These are phyloP conservation scores for Pseudorectes ferrugineus DNA, from an alignment of 2,113 vertebrate species.

Conservation along the genomic window DNA sequence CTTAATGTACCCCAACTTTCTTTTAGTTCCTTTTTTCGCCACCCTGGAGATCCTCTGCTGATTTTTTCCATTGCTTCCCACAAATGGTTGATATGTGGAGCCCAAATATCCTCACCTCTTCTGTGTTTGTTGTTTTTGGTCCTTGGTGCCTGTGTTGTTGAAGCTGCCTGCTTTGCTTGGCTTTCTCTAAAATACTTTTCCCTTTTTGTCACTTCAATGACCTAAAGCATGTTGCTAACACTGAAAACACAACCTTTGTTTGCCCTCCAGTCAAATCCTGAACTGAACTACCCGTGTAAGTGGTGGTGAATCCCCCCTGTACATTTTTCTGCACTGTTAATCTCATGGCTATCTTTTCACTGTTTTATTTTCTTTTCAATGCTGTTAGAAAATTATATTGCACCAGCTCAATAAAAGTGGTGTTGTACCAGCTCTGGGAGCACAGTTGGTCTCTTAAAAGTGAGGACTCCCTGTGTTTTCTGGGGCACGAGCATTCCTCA, in stretches of 20 bases:
- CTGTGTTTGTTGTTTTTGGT: background rate
- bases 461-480: fast-evolving
- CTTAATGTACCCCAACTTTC: background rate
- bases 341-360: background rate
- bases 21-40: background rate
- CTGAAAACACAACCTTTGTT: background rate
- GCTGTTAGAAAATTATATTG: background rate
- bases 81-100: background rate
- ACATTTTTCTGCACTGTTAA: background rate
- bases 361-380: background rate
- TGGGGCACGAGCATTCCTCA: background rate
- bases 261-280: background rate
- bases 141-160: background rate
- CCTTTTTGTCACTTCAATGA: background rate
- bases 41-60: background rate
- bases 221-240: background rate
- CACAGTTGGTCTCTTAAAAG: background rate
- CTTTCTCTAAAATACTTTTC: background rate
- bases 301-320: background rate
- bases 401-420: background rate
- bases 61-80: background rate
- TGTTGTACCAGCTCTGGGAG: background rate
- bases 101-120: background rate
- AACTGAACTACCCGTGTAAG: background rate
- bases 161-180: background rate